Conservation (phyloP, 2,888 invertebrate genomes). For the Apamea monoglypha region DNA sequence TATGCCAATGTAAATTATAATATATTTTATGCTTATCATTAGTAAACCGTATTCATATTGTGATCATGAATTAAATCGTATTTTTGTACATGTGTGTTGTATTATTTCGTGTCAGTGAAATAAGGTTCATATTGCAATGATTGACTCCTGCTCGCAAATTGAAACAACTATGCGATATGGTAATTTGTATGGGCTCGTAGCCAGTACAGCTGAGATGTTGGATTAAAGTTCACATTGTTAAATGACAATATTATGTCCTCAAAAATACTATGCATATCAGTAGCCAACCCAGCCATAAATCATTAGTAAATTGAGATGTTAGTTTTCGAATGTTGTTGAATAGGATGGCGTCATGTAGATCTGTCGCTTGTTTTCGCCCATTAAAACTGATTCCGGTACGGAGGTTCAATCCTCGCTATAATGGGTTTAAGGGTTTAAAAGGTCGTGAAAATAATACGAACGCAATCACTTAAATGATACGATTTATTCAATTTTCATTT, state of each 20-base stretch:
- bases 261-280: neutral
- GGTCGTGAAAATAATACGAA: conserved; percentile 53
- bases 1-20: too few species aligned
- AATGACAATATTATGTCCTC: neutral
- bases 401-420: neutral
- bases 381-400: neutral
- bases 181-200: too few species aligned
- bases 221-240: neutral
- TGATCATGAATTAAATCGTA: conserved; percentile 74
- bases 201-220: neutral
- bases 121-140: neutral
- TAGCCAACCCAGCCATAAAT: too few species aligned
- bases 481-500: conserved; percentile 89
- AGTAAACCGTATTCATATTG: conserved; percentile 64
- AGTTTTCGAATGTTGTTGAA: neutral
- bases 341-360: neutral
- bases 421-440: neutral
- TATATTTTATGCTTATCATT: too few species aligned
- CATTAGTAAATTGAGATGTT: neutral
- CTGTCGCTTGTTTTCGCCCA: neutral
- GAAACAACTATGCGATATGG: neutral
- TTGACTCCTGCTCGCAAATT: neutral
- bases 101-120: conserved; percentile 16
- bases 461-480: conserved; percentile 81
- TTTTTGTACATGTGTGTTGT: conserved; percentile 62